phyloP scores from a whole-genome alignment of 2,113 vertebrate species.

The Neogobius melanostomus region DNA sequence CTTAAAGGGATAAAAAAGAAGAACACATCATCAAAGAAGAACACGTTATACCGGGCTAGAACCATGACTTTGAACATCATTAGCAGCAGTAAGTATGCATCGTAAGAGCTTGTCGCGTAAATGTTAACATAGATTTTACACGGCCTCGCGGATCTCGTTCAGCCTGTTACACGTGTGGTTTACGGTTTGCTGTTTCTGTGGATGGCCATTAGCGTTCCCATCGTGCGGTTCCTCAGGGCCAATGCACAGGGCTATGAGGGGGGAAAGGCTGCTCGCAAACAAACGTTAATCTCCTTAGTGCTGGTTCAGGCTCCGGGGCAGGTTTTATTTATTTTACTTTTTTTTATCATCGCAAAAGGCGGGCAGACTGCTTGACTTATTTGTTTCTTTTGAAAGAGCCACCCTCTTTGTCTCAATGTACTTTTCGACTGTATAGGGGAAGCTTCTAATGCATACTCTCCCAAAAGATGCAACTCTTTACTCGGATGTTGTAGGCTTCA shows the following conservation, averaged over 20 bases:
- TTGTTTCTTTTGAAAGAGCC: background rate
- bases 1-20: background rate
- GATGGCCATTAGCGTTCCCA: constrained; percentile 19
- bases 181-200: background rate
- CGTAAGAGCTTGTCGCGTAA: constrained; percentile 13
- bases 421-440: constrained; percentile 43
- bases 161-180: background rate
- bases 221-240: constrained; percentile 20
- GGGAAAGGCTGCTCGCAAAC: constrained; percentile 35
- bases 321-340: constrained; percentile 12
- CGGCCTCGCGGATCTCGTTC: constrained; percentile 3
- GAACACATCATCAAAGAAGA: background rate
- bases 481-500: constrained; percentile 13
- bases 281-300: constrained; percentile 47
- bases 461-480: constrained; percentile 20
- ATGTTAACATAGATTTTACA: background rate
- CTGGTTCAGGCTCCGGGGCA: constrained; percentile 34
- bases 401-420: constrained; percentile 39
- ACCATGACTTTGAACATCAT: constrained; percentile 1
- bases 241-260: constrained; percentile 14
- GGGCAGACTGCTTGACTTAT: constrained; percentile 25
- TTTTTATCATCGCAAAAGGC: constrained; percentile 8
- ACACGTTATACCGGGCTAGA: background rate
- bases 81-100: background rate
- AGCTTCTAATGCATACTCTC: constrained; percentile 19